Percentiles rank a stretch among this genome's conserved stretches.
phyloP scores from a whole-genome alignment of 64 coral and sea anemone species.

The Dendrophyllia cribrosa region DNA sequence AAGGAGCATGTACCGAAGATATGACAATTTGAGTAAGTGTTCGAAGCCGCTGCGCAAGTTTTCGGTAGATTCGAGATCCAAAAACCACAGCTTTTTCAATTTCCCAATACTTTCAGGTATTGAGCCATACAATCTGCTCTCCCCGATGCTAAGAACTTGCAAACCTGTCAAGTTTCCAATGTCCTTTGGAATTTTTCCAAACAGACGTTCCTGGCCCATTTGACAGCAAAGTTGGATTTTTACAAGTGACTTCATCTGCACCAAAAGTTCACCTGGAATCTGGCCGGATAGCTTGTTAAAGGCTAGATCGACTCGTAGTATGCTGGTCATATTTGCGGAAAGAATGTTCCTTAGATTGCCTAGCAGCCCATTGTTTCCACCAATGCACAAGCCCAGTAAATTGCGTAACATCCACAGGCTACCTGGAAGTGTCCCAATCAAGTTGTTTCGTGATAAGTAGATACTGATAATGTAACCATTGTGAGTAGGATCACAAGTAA shows the following conservation, averaged over 20 bases:
- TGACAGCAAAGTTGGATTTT: constrained; percentile 87
- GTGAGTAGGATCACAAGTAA: constrained; percentile 46
- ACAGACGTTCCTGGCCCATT: constrained; percentile 8
- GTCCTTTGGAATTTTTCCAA: constrained; percentile 66
- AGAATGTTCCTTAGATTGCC: constrained; percentile 56
- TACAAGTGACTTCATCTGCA: constrained; percentile 40
- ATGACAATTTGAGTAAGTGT: constrained; percentile 57
- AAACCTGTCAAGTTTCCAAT: constrained; percentile 81
- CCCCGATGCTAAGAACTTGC: constrained; percentile 74
- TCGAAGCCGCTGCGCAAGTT: constrained; percentile 35
- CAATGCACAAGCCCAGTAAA: constrained; percentile 67
- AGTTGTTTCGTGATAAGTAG: constrained; percentile 57
- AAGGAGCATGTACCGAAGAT: constrained; percentile 60
- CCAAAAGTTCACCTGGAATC: constrained; percentile 49
- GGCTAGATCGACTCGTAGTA: constrained; percentile 56
- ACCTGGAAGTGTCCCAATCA: constrained; percentile 70
- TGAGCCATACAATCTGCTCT: constrained; percentile 48
- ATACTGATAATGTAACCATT: constrained; percentile 62
- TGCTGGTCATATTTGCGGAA: constrained; percentile 75
- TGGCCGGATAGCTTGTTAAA: constrained; percentile 32
- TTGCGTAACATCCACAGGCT: constrained; percentile 84
- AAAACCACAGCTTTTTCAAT: constrained; percentile 74
- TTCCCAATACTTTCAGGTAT: constrained; percentile 80
- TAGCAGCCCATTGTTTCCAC: not conserved
- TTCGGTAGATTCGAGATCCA: constrained; percentile 54